Percentiles rank a stretch among this genome's conserved stretches.
Conservation (phyloP, 2,797 vertebrate genomes). For the Rhinophrynus dorsalis region DNA sequence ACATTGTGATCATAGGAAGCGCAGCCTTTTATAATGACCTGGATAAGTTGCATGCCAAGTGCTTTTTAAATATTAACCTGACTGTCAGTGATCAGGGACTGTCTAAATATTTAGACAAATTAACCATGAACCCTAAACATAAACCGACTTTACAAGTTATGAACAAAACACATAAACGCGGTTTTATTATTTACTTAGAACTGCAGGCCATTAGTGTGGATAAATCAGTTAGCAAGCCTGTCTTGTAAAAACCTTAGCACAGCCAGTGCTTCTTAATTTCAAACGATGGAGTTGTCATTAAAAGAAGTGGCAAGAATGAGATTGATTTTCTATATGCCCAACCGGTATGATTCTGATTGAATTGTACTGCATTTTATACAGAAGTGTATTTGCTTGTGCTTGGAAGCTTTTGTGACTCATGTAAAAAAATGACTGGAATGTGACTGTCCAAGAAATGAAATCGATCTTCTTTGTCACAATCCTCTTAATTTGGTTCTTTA, state of each 20-base stretch:
- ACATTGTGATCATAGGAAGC: no score
- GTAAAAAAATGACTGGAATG: not conserved
- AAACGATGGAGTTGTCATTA: not conserved
- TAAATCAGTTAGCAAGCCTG: not conserved
- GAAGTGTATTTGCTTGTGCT: not conserved
- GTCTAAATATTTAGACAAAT: slow-evolving; percentile 29
- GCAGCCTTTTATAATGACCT: not conserved
- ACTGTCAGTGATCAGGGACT: not conserved
- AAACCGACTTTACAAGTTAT: slow-evolving; percentile 4
- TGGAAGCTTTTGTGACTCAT: not conserved
- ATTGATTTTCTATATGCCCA: not conserved
- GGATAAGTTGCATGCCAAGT: slow-evolving; percentile 1
- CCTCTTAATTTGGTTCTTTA: no score
- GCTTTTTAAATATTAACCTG: slow-evolving; percentile 30
- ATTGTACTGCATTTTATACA: not conserved
- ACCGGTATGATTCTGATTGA: not conserved
- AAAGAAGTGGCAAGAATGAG: not conserved
- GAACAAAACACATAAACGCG: not conserved
- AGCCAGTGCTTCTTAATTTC: not conserved
- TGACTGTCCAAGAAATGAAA: not conserved
- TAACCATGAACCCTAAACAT: slow-evolving; percentile 29
- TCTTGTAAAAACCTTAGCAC: not conserved
- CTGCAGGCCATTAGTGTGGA: not conserved
- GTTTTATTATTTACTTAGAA: not conserved
- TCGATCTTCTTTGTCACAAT: not conserved